These are phyloP conservation scores for Telenomus remus DNA, from an alignment of 1,140 invertebrate species.

Conservation along the genomic window DNA sequence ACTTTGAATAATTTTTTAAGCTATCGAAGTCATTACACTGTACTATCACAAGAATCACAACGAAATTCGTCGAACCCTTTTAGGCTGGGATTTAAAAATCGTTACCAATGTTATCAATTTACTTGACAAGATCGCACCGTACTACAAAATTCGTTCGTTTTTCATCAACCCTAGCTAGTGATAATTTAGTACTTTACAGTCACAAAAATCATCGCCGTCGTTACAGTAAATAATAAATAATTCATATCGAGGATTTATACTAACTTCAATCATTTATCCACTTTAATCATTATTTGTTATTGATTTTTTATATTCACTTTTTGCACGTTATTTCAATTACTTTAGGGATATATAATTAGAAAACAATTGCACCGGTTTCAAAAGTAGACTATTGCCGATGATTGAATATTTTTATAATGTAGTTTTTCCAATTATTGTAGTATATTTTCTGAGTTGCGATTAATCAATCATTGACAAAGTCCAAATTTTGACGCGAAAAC, in stretches of 20 bases:
- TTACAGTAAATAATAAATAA: too few relatives aligned
- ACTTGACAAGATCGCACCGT: constrained; percentile 6
- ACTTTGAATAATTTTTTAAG: constrained; percentile 27
- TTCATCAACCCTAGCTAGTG: too few relatives aligned
- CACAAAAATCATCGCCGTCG: too few relatives aligned
- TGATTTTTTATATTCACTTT: not conserved
- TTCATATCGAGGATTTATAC: constrained; percentile 9
- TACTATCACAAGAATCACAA: constrained; percentile 44
- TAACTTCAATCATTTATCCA: constrained; percentile 16
- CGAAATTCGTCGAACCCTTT: constrained; percentile 14
- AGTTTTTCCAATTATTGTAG: too few relatives aligned
- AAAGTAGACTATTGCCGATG: not conserved
- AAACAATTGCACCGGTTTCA: constrained; percentile 27
- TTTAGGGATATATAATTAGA: constrained; percentile 8
- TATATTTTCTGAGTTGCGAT: too few relatives aligned
- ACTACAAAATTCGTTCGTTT: too few relatives aligned
- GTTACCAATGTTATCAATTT: constrained; percentile 24
- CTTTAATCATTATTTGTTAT: constrained; percentile 7
- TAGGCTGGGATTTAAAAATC: constrained; percentile 39
- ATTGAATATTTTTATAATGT: too few relatives aligned
- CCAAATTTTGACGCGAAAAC: constrained; percentile 19
- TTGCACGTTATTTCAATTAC: constrained; percentile 1
- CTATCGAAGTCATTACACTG: constrained; percentile 23
- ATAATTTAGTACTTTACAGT: too few relatives aligned
- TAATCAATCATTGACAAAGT: too few relatives aligned